Evolutionary conservation across 64 coral and sea anemone genomes (phyloP).

Genomic region (Orbicella faveolata): DNA sequence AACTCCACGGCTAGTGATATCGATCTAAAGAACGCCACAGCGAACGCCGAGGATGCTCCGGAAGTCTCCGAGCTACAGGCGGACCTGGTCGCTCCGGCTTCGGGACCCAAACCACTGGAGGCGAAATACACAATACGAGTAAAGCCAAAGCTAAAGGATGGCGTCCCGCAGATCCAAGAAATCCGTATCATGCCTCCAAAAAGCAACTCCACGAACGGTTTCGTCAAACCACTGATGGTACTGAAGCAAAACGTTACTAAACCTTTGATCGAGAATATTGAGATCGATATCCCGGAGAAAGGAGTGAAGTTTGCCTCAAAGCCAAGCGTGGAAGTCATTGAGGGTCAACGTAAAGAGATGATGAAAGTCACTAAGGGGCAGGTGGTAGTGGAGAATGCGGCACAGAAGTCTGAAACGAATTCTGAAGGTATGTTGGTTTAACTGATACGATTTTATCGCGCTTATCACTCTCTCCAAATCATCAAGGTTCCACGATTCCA

Average conservation of each 20-base stretch:
- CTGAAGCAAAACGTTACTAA: slow-evolving; percentile 70
- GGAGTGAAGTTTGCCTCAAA: slow-evolving; percentile 52
- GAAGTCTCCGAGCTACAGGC: slow-evolving; percentile 37
- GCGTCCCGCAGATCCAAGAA: slow-evolving; percentile 70
- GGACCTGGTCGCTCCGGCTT: slow-evolving; percentile 58
- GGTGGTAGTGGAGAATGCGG: slow-evolving; percentile 11
- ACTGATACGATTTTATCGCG: neutral
- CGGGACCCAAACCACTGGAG: slow-evolving; percentile 56
- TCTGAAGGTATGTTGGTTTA: neutral
- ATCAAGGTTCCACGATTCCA: no score
- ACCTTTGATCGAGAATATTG: slow-evolving; percentile 75
- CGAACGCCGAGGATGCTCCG: slow-evolving; percentile 13
- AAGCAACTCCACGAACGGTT: slow-evolving; percentile 25
- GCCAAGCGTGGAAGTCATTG: slow-evolving; percentile 56
- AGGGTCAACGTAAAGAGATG: slow-evolving; percentile 20
- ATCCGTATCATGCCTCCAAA: slow-evolving; percentile 66
- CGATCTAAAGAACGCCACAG: slow-evolving; percentile 1
- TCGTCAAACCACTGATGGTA: slow-evolving; percentile 57
- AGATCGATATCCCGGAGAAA: slow-evolving; percentile 71
- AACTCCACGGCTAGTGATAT: neutral
- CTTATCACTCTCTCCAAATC: neutral
- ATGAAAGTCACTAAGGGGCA: slow-evolving; percentile 17
- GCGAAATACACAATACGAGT: slow-evolving; percentile 78
- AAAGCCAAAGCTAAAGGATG: slow-evolving; percentile 57
- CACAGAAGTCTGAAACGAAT: neutral